phyloP scores from a whole-genome alignment of 35 echinoderm and acorn worm genomes.

The Nesometra sesokonis region DNA sequence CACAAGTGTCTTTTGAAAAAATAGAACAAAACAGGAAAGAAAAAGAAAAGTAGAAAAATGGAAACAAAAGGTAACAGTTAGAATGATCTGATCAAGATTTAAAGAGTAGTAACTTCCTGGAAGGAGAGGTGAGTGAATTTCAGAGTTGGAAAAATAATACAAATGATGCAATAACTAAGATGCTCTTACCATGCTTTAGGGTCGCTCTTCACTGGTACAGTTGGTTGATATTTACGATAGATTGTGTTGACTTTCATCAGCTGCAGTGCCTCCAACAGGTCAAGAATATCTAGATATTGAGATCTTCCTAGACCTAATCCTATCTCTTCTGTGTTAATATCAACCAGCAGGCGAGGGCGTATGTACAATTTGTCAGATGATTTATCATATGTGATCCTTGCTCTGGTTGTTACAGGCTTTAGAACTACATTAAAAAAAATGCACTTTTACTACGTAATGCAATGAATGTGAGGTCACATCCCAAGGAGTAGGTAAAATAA shows the following conservation, averaged over 20 bases:
- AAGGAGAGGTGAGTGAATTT: too few species aligned
- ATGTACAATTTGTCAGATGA: constrained; percentile 45
- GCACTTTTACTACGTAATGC: background rate
- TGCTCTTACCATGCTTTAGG: constrained; percentile 66
- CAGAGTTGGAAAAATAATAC: too few species aligned
- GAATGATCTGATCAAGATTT: too few species aligned
- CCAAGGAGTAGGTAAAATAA: too few species aligned
- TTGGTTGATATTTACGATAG: constrained; percentile 80
- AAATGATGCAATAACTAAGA: too few species aligned
- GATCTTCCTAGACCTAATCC: constrained; percentile 41
- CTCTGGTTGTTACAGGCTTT: constrained; percentile 64
- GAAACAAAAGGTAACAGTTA: too few species aligned
- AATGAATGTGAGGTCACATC: too few species aligned
- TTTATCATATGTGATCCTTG: constrained; percentile 78
- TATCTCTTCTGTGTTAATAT: constrained; percentile 71
- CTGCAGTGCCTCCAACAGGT: constrained; percentile 60
- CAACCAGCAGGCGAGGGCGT: constrained; percentile 49
- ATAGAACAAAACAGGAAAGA: too few species aligned
- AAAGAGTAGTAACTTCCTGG: too few species aligned
- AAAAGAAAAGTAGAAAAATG: too few species aligned
- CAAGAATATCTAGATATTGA: constrained; percentile 65
- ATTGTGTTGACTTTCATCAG: constrained; percentile 67
- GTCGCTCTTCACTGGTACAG: constrained; percentile 41
- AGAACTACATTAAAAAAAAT: constrained; percentile 36
- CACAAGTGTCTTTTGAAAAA: too few species aligned